These are phyloP conservation scores for Bolborhynchus lineola DNA, from an alignment of 2,113 vertebrate genomes.

Conservation along the genomic window DNA sequence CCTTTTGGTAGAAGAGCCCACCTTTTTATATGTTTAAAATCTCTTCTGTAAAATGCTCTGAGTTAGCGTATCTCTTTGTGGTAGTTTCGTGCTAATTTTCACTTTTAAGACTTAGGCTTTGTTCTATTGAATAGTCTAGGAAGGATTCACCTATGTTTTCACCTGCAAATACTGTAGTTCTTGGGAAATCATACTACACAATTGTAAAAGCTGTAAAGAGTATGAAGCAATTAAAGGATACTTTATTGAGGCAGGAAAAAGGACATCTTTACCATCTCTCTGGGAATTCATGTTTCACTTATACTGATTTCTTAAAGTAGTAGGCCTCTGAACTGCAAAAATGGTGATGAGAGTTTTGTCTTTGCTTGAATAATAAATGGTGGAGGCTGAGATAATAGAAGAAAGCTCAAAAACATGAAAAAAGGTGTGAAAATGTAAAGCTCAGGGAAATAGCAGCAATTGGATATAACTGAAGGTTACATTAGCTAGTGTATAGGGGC, in stretches of 20 bases:
- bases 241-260: neutral
- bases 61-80: neutral
- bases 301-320: neutral
- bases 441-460: neutral
- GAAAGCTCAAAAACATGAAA: neutral
- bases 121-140: neutral
- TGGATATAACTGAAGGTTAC: neutral
- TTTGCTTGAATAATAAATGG: neutral
- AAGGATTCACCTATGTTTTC: neutral
- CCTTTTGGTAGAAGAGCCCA: neutral
- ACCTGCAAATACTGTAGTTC: neutral
- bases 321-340: neutral
- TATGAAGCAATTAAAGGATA: neutral
- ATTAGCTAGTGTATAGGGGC: neutral
- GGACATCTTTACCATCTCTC: neutral
- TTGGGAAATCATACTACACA: neutral
- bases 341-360: neutral
- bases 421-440: neutral
- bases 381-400: neutral
- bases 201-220: neutral
- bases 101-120: neutral
- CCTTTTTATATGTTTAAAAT: neutral
- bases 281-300: neutral
- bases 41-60: neutral
- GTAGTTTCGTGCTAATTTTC: neutral